Percentiles rank a stretch among this genome's conserved stretches.
phyloP scores from a whole-genome alignment of 2,113 vertebrate genomes.

The Cebidichthys violaceus region DNA sequence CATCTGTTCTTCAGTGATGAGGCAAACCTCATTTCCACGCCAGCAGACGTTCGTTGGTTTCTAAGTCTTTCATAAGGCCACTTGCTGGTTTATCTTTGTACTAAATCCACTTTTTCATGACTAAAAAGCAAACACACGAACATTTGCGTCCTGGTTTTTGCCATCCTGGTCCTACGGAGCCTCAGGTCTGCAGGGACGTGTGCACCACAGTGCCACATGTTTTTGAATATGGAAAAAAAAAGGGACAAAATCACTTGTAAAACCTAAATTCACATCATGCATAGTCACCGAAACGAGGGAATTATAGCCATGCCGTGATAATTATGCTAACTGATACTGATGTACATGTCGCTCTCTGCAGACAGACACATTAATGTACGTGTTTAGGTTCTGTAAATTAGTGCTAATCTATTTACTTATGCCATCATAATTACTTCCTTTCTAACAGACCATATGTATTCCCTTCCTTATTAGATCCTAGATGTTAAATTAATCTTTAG shows the following conservation, averaged over 20 bases:
- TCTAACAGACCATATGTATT: neutral
- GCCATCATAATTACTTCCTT: neutral
- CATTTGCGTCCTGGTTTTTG: neutral
- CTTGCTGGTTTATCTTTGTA: neutral
- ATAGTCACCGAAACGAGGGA: neutral
- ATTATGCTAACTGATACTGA: neutral
- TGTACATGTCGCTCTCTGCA: neutral
- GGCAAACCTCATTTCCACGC: constrained; percentile 2
- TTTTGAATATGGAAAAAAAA: neutral
- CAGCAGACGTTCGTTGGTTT: neutral
- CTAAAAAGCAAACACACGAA: neutral
- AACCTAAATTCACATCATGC: neutral
- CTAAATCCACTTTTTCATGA: neutral
- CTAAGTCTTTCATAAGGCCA: neutral
- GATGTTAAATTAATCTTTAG: neutral
- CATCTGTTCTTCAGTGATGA: constrained; percentile 38
- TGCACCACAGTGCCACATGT: neutral
- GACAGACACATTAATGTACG: neutral
- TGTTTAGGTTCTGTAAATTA: neutral
- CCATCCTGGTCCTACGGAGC: neutral
- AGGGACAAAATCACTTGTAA: neutral
- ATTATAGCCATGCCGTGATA: neutral
- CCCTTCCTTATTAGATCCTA: neutral
- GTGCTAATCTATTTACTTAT: neutral
- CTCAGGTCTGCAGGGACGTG: neutral